phyloP scores from a whole-genome alignment of 2,888 invertebrate genomes.

The Thysanoteuthis rhombus region DNA sequence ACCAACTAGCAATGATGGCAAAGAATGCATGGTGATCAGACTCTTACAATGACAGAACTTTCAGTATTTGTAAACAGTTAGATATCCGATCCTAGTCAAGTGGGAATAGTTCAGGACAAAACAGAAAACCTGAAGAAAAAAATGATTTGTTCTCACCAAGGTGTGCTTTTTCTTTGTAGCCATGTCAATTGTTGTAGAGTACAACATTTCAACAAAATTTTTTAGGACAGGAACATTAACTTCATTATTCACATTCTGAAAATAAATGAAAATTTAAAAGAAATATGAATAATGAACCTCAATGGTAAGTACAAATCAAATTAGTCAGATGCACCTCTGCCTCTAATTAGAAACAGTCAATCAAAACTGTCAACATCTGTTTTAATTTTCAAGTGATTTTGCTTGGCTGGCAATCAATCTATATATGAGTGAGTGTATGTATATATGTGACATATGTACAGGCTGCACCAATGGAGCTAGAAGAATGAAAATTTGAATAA shows the following conservation, averaged over 20 bases:
- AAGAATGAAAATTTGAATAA: too few relatives aligned
- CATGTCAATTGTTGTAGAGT: conserved; percentile 93
- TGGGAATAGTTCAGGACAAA: not conserved
- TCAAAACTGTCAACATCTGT: too few relatives aligned
- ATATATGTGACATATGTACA: too few relatives aligned
- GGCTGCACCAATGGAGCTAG: too few relatives aligned
- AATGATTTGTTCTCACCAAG: conserved; percentile 69
- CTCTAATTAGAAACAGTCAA: too few relatives aligned
- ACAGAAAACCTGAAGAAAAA: not conserved
- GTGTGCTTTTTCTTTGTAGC: conserved; percentile 98
- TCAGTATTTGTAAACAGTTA: not conserved
- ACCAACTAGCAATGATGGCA: not conserved
- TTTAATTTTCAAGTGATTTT: too few relatives aligned
- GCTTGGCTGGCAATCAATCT: too few relatives aligned
- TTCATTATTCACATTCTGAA: conserved; percentile 96
- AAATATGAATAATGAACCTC: too few relatives aligned
- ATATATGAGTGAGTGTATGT: too few relatives aligned
- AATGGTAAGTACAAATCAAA: not conserved
- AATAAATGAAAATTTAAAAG: conserved; percentile 39
- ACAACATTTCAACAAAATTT: conserved; percentile 97
- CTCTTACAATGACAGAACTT: not conserved
- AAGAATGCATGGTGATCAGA: not conserved
- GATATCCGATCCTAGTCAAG: not conserved
- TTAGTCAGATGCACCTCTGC: too few relatives aligned
- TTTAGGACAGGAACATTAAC: conserved; percentile 99